A percentile compares a stretch with the other conserved stretches of the same genome.
phyloP scores from a whole-genome alignment of 1,140 invertebrate genomes.

The Hycleus phaleratus region DNA sequence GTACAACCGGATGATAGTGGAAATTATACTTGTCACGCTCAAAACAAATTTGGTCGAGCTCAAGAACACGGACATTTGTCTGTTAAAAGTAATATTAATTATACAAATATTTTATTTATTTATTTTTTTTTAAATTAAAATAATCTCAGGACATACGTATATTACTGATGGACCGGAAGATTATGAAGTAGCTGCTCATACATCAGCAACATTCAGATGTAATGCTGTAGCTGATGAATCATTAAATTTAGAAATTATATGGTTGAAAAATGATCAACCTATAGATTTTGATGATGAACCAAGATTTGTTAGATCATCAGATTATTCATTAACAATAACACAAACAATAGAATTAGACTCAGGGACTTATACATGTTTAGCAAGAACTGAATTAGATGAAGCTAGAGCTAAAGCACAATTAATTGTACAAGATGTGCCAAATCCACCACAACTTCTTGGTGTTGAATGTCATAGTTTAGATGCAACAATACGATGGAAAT shows the following conservation, averaged over 20 bases:
- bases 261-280: slow-evolving; percentile 74
- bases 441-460: slow-evolving; percentile 64
- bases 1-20: slow-evolving; percentile 81
- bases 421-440: slow-evolving; percentile 93
- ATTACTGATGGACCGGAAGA: slow-evolving; percentile 82
- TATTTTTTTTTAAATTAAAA: not conserved
- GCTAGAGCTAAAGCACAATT: slow-evolving; percentile 77
- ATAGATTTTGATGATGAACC: slow-evolving; percentile 86
- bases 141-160: slow-evolving; percentile 59
- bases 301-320: slow-evolving; percentile 71
- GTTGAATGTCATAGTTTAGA: slow-evolving; percentile 63
- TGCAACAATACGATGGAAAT: slow-evolving; percentile 73
- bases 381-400: slow-evolving; percentile 80
- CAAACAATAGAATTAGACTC: slow-evolving; percentile 93
- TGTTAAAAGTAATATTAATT: slow-evolving; percentile 63
- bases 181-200: slow-evolving; percentile 85
- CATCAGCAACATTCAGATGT: slow-evolving; percentile 86
- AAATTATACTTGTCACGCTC: slow-evolving; percentile 83
- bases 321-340: slow-evolving; percentile 88
- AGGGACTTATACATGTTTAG: slow-evolving; percentile 93
- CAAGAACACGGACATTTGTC: slow-evolving; percentile 66
- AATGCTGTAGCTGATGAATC: slow-evolving; percentile 81
- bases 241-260: slow-evolving; percentile 73
- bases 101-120: slow-evolving; percentile 5
- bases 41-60: slow-evolving; percentile 84